Evolutionary conservation across 2,888 invertebrate genomes (phyloP).

Genomic region (Drosophila paranaensis): DNA sequence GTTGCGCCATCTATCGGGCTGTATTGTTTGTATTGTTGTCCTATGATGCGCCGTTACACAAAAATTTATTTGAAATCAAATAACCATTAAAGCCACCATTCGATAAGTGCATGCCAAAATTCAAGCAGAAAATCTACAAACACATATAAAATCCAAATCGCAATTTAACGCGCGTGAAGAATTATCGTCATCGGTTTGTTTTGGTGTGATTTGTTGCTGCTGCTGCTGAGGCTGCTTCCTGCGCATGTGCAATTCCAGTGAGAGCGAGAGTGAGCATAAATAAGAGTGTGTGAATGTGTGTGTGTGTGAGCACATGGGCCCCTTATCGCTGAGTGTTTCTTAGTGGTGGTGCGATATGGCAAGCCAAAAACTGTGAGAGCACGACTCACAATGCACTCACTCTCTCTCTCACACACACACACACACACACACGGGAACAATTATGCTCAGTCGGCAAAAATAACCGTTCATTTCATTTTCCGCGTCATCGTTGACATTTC

Average conservation of each 20-base stretch:
- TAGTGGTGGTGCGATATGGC: constrained; percentile 65
- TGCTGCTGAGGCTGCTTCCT: constrained; percentile 44
- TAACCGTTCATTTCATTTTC: constrained; percentile 64
- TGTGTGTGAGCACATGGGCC: constrained; percentile 19
- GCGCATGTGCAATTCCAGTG: constrained; percentile 64
- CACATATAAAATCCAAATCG: constrained; percentile 2
- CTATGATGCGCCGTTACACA: constrained; percentile 15
- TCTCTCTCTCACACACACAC: constrained; percentile 10
- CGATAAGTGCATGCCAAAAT: constrained; percentile 2
- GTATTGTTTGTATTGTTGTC: neutral
- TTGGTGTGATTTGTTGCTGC: neutral
- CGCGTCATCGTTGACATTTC: constrained; percentile 45
- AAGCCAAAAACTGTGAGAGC: constrained; percentile 44
- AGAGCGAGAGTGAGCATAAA: constrained; percentile 26
- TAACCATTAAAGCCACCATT: neutral
- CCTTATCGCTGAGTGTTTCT: constrained; percentile 8
- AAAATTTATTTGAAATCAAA: neutral
- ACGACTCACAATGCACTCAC: constrained; percentile 10
- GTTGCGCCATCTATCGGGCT: constrained; percentile 35
- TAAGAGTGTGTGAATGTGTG: constrained; percentile 6
- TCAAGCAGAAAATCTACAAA: neutral
- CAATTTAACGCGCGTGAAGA: constrained; percentile 21
- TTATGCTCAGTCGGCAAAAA: constrained; percentile 54
- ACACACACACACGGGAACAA: constrained; percentile 4
- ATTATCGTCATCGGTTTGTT: constrained; percentile 49